phyloP scores from a whole-genome alignment of 2,797 vertebrate species.

The Muscicapa comitata region DNA sequence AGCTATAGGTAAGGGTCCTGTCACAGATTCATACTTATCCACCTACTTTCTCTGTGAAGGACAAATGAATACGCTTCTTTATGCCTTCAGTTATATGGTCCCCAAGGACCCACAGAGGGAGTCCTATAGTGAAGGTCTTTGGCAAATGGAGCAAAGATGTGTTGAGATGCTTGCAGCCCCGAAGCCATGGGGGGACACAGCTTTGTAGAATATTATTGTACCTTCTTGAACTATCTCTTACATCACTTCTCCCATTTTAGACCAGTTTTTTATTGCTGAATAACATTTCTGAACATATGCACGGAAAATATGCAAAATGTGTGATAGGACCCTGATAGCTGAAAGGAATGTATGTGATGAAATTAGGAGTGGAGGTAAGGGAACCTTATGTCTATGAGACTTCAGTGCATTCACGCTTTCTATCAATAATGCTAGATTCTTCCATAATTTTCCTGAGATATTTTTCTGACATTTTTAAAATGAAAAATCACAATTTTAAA shows the following conservation, averaged over 20 bases:
- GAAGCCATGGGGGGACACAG: background rate
- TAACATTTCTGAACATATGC: background rate
- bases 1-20: background rate
- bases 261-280: background rate
- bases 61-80: background rate
- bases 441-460: constrained; percentile 31
- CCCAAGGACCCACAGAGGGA: background rate
- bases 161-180: background rate
- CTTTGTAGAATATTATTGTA: background rate
- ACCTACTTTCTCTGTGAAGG: background rate
- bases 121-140: background rate
- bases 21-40: background rate
- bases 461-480: constrained; percentile 50
- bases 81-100: background rate
- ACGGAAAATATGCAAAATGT: background rate
- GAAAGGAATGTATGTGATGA: background rate
- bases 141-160: background rate
- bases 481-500: constrained; percentile 35
- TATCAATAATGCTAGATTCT: constrained; percentile 16
- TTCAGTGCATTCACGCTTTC: background rate
- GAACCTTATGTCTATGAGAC: background rate
- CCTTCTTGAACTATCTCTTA: background rate
- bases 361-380: constrained; percentile 10
- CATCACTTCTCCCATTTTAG: background rate
- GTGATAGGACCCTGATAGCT: background rate